These are phyloP conservation scores for Syrmaticus mikado DNA, from an alignment of 2,113 vertebrate genomes.

Conservation along the genomic window DNA sequence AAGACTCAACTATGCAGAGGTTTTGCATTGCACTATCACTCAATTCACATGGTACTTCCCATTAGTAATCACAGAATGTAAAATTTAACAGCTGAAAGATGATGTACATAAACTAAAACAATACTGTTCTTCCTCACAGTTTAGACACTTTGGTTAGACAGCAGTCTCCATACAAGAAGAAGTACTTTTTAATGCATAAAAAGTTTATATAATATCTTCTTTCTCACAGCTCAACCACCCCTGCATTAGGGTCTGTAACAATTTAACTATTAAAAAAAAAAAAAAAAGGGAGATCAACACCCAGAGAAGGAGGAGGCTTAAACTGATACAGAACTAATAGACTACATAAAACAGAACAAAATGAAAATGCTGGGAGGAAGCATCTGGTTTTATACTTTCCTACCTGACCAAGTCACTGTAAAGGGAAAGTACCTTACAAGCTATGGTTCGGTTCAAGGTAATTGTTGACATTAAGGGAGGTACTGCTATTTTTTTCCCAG, in stretches of 20 bases:
- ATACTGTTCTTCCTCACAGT: neutral
- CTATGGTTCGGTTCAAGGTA: neutral
- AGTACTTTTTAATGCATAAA: neutral
- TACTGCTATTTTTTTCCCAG: neutral
- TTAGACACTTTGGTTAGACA: neutral
- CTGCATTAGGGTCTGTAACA: neutral
- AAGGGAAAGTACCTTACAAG: neutral
- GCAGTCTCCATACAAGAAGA: neutral
- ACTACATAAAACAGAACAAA: neutral
- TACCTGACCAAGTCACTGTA: neutral
- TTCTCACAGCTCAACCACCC: neutral
- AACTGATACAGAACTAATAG: neutral
- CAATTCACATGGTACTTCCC: conserved; percentile 27
- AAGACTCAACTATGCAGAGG: conserved; percentile 34
- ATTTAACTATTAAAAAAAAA: neutral
- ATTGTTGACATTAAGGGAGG: conserved; percentile 9
- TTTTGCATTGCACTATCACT: conserved; percentile 17
- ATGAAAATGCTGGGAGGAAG: neutral
- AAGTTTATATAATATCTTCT: neutral
- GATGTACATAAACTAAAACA: neutral
- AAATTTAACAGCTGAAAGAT: conserved; percentile 53
- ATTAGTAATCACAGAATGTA: conserved; percentile 22
- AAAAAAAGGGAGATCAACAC: neutral
- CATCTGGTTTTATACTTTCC: neutral
- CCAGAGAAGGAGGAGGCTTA: neutral